phyloP scores from a whole-genome alignment of 2,113 vertebrate species.

The Phalacrocorax aristotelis region DNA sequence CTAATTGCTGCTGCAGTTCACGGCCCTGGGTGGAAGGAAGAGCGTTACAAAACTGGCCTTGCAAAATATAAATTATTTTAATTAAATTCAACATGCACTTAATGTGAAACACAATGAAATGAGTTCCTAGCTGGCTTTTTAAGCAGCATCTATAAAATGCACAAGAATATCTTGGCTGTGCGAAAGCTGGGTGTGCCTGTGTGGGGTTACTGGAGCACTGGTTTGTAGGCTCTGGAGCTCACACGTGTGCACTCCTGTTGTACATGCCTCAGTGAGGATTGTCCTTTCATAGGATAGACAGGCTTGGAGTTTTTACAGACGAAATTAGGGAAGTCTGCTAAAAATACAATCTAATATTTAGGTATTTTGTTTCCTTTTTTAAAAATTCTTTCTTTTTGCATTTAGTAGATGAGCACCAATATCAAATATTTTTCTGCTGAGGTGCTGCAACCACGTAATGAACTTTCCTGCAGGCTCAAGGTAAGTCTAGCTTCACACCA shows the following conservation, averaged over 20 bases:
- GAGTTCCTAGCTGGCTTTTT: not conserved
- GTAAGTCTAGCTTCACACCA: not conserved
- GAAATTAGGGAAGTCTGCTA: not conserved
- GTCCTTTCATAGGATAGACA: not conserved
- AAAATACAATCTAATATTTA: not conserved
- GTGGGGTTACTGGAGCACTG: accelerated
- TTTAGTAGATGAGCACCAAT: not conserved
- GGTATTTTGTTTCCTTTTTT: not conserved
- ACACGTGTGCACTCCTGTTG: accelerated
- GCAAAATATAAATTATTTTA: slow-evolving; percentile 43
- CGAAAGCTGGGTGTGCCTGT: not conserved
- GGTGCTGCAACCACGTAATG: not conserved
- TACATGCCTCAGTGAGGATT: not conserved
- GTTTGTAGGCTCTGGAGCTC: not conserved
- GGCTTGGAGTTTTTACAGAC: not conserved
- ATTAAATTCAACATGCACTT: slow-evolving; percentile 16
- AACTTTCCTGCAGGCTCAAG: not conserved
- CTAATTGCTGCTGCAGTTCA: slow-evolving; percentile 50
- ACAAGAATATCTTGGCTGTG: not conserved
- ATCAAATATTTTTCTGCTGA: not conserved
- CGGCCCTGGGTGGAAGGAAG: not conserved
- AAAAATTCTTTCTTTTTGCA: not conserved
- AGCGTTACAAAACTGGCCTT: not conserved
- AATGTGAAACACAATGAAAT: not conserved
- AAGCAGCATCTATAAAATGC: not conserved